Conservation (phyloP, 1,140 invertebrate species). For the Holotrichia oblita region DNA sequence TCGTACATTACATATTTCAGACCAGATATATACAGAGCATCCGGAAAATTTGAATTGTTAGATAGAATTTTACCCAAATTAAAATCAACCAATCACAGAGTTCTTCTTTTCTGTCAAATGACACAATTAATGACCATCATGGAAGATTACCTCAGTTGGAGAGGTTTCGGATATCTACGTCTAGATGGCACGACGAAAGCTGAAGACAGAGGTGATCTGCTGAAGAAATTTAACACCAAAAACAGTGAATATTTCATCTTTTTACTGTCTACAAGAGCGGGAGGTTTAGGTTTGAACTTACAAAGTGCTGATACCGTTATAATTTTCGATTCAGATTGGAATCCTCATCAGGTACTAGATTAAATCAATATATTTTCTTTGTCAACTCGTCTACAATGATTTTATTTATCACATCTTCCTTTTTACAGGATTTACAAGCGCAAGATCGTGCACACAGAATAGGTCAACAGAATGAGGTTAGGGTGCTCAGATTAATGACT, state of each 20-base stretch:
- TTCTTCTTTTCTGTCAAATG: slow-evolving; percentile 99
- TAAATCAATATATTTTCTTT: too few relatives aligned
- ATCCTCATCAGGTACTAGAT: slow-evolving; percentile 95
- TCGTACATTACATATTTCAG: slow-evolving; percentile 60
- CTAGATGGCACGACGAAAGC: slow-evolving; percentile 98
- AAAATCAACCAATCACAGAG: slow-evolving; percentile 88
- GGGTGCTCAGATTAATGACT: slow-evolving; percentile 95
- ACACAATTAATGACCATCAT: slow-evolving; percentile 99
- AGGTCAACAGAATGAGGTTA: slow-evolving; percentile 97
- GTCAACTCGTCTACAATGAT: neutral
- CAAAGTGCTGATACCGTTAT: slow-evolving; percentile 98
- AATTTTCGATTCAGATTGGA: slow-evolving; percentile 99
- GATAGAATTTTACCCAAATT: slow-evolving; percentile 98
- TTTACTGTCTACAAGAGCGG: slow-evolving; percentile 94
- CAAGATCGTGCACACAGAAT: slow-evolving; percentile 99
- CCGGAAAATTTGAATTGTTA: slow-evolving; percentile 98
- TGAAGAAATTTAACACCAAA: slow-evolving; percentile 92
- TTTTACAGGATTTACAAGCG: slow-evolving; percentile 88
- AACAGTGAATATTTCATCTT: slow-evolving; percentile 96
- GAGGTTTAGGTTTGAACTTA: slow-evolving; percentile 96
- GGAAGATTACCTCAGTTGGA: slow-evolving; percentile 95
- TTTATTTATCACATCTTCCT: neutral
- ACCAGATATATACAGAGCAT: slow-evolving; percentile 91
- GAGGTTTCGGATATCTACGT: slow-evolving; percentile 77
- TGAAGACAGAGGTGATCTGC: slow-evolving; percentile 93